A percentile compares a stretch with the other conserved stretches of the same genome.
phyloP scores from a whole-genome alignment of 1,140 invertebrate species.

The Calephelis virginiensis region DNA sequence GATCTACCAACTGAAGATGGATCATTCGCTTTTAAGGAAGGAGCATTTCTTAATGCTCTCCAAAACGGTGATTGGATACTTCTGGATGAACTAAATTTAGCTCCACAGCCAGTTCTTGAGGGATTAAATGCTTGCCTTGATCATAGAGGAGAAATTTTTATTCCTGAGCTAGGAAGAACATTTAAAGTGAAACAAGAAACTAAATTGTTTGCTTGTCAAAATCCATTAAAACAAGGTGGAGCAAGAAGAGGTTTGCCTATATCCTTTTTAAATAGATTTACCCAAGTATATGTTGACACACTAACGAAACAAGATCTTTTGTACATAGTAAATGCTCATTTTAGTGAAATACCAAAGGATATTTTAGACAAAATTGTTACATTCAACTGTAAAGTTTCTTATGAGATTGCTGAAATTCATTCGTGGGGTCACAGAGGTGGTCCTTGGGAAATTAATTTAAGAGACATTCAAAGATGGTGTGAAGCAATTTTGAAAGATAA shows the following conservation, averaged over 20 bases:
- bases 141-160: constrained; percentile 96
- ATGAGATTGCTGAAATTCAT: constrained; percentile 81
- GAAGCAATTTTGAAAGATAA: constrained; percentile 78
- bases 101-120: constrained; percentile 98
- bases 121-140: constrained; percentile 99
- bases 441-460: constrained; percentile 98
- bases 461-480: constrained; percentile 97
- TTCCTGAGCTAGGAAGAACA: constrained; percentile 94
- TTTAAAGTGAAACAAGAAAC: constrained; percentile 90
- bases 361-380: constrained; percentile 86
- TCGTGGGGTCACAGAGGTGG: constrained; percentile 87
- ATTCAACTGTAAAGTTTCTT: constrained; percentile 87
- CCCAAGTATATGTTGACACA: constrained; percentile 94
- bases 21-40: constrained; percentile 97
- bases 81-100: constrained; percentile 98
- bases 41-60: constrained; percentile 94
- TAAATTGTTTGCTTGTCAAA: constrained; percentile 98
- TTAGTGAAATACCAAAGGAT: constrained; percentile 74
- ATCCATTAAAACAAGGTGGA: constrained; percentile 97
- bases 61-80: constrained; percentile 97
- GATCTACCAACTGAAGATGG: constrained; percentile 98
- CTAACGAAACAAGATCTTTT: constrained; percentile 88
- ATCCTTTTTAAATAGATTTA: constrained; percentile 99
- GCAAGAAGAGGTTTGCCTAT: constrained; percentile 96
- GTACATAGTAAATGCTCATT: constrained; percentile 80